These are phyloP conservation scores for Plecotus auritus DNA, from an alignment of 2,113 vertebrate genomes.

Conservation along the genomic window DNA sequence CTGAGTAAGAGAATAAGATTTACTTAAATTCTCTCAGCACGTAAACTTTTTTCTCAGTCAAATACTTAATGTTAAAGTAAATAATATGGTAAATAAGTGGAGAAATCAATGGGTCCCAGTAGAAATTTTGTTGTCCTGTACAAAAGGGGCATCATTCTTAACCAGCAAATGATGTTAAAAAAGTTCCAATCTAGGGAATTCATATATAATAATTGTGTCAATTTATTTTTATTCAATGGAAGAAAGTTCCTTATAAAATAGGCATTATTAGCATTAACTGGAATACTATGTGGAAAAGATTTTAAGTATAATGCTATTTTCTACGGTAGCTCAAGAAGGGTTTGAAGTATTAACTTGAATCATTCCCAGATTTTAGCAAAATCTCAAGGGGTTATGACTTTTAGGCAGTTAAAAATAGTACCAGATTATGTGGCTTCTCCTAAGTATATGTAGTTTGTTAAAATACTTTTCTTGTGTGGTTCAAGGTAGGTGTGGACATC, in stretches of 20 bases:
- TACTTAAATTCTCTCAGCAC: not conserved
- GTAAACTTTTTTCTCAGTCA: conserved; percentile 18
- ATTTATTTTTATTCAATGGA: conserved; percentile 28
- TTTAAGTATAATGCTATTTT: conserved; percentile 21
- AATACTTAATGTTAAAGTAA: conserved; percentile 29
- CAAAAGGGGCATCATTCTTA: not conserved
- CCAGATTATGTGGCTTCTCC: not conserved
- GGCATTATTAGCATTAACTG: conserved; percentile 32
- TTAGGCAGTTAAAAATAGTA: conserved; percentile 29
- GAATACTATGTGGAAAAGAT: not conserved
- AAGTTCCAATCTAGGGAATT: not conserved
- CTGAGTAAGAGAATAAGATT: not conserved
- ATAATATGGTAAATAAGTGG: not conserved
- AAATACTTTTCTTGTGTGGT: conserved; percentile 25
- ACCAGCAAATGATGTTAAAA: conserved; percentile 8
- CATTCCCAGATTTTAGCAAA: conserved; percentile 4
- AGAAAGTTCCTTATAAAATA: conserved; percentile 28
- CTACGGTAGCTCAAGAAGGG: not conserved
- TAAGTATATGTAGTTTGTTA: conserved; percentile 15
- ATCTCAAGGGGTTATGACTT: not conserved
- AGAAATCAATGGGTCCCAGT: not conserved
- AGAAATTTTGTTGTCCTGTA: conserved; percentile 21
- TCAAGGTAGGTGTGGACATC: conserved; percentile 47
- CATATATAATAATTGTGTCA: not conserved
- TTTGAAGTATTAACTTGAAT: conserved; percentile 3